Evolutionary conservation across 2,113 vertebrate genomes (phyloP), one percentile per base, ranked within the genome.

Genomic region (Saguinus imperator): DNA sequence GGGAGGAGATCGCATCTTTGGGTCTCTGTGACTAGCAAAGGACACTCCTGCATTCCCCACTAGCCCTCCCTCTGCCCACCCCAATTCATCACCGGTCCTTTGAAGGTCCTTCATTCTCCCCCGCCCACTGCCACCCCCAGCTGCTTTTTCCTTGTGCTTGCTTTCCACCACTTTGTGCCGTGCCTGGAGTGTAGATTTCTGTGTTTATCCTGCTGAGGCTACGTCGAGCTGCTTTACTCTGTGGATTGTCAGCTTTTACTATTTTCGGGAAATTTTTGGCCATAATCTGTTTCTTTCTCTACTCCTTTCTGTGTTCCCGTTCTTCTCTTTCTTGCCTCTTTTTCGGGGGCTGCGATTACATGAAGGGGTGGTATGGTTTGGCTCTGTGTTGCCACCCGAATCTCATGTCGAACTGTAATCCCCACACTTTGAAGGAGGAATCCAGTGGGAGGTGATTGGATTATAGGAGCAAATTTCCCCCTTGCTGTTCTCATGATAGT

Each of bases 11-110:
- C 1, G 45, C 21, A 3, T 32, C 23, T 18, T 0, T 5, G 61
- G 48, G 18, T 66, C n/a, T 61, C 50, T 25, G 43, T 4, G 68
- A 45, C 6, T 43, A 2, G 21, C 40, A 23, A 6, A 61, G 40
- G 23, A 7, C 35, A 35, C 32, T 66, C 48, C 25, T 9, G 14
- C 1, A 10, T 20, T 16, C 35, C 29, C 29, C 35, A 3, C 16
- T 1, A 1, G 32, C 68, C 18, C 64, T 5, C 10, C n/a, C 66
- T 37, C 32, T 45, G 6, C 37, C 35, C 27, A 5, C 61, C 21
- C 20, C 37, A 23, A 0, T 9, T 23, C 5, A 11, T 70, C 70
- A 23, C 0, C 0, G 7, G 25, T 77, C 48, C 77, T 61, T 3
- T 35, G 21, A 80, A 66, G 43, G 73, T 1, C 6, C 8, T 58